phyloP scores from a whole-genome alignment of 1,140 invertebrate species.

The Zaprionus gabonicus region DNA sequence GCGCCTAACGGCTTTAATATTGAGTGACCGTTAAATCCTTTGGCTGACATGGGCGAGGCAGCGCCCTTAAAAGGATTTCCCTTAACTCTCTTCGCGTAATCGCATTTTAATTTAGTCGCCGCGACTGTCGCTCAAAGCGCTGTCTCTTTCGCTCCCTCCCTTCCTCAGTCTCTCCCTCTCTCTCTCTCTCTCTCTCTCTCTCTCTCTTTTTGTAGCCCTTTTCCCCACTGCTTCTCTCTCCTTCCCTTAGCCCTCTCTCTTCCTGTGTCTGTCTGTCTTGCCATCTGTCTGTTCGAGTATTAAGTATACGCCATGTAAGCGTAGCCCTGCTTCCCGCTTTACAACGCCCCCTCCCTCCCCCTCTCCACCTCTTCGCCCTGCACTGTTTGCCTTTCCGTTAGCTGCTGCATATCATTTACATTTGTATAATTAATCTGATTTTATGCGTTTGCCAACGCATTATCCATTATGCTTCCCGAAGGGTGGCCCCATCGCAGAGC shows the following conservation, averaged over 20 bases:
- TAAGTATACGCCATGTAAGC: conserved; percentile 34
- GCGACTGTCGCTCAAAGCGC: background rate
- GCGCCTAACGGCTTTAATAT: conserved; percentile 13
- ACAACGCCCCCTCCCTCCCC: too few relatives aligned
- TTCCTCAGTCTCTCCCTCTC: background rate
- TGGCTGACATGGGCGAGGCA: background rate
- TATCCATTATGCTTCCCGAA: conserved; percentile 14
- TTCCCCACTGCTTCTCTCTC: background rate
- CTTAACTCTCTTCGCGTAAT: background rate
- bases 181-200: background rate
- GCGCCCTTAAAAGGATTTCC: background rate
- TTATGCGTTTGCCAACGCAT: conserved; percentile 51
- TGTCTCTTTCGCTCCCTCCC: background rate
- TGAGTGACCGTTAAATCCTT: conserved; percentile 8
- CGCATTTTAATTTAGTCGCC: conserved; percentile 9
- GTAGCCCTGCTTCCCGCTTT: background rate
- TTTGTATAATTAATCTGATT: conserved; percentile 71
- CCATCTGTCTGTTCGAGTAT: conserved; percentile 12
- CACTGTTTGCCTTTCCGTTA: conserved; percentile 19
- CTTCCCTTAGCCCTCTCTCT: background rate
- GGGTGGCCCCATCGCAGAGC: background rate
- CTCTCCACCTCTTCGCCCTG: background rate
- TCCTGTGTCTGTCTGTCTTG: conserved; percentile 3
- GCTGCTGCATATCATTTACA: conserved; percentile 30
- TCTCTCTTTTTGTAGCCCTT: background rate